phyloP scores from a whole-genome alignment of 2,888 invertebrate species.

The Rotaria magnacalcarata region DNA sequence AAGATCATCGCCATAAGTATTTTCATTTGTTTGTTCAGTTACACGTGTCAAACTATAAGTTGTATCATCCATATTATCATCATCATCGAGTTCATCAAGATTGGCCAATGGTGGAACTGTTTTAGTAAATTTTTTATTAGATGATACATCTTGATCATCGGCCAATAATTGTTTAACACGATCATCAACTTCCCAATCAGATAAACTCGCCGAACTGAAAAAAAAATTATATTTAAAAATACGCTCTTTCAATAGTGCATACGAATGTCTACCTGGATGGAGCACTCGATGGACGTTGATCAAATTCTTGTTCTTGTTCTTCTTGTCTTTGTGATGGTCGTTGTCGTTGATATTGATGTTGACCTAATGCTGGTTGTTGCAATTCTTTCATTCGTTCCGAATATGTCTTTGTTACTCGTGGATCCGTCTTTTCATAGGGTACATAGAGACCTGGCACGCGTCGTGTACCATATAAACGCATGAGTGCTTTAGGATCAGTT shows the following conservation, averaged over 20 bases:
- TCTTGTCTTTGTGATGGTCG: background rate
- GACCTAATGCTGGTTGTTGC: background rate
- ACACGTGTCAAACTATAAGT: slow-evolving; percentile 32
- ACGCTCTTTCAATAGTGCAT: background rate
- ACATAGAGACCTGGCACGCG: slow-evolving; percentile 16
- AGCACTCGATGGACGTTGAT: background rate
- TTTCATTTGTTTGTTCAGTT: slow-evolving; percentile 24
- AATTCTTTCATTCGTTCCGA: slow-evolving; percentile 23
- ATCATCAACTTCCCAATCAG: slow-evolving; percentile 25
- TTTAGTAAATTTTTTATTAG: background rate
- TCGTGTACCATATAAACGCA: slow-evolving; percentile 25
- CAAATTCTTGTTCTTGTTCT: background rate
- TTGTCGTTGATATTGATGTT: background rate
- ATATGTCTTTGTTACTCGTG: slow-evolving; percentile 9
- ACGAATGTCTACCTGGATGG: background rate
- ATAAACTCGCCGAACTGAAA: background rate
- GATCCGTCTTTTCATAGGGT: slow-evolving; percentile 9
- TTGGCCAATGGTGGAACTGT: background rate
- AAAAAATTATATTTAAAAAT: background rate
- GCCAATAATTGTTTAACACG: slow-evolving; percentile 16
- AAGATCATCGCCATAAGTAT: slow-evolving; percentile 28
- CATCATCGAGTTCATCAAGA: slow-evolving; percentile 17
- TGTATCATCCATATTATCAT: background rate
- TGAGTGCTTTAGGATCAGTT: slow-evolving; percentile 15
- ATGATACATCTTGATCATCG: background rate